Base-by-base conservation (phyloP, 2,797 vertebrate species). In the Hydrocynus forskahlii region DNA sequence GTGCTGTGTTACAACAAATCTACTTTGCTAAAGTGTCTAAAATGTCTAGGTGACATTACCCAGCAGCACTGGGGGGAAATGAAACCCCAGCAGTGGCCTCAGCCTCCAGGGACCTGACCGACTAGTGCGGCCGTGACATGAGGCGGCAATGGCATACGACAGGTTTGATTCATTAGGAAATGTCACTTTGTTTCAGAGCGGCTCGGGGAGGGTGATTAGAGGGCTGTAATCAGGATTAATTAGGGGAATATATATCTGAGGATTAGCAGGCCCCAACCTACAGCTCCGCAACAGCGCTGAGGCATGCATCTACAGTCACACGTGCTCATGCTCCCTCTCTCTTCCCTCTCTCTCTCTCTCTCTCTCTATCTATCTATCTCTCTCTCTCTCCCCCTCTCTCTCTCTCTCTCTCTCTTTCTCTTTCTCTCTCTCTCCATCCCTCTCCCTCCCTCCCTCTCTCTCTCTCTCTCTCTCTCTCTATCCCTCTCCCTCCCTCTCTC, bases 201-300 rank as follows among this genome's bases (percentile, higher is more conserved):
- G 89, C 84, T 90, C 91, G 83, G 90, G 89, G 79, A 91, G 89
- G 88, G 88, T 85, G 91, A 93, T 94, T 95, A 91, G 92, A 93
- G 94, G 85, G 87, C 91, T 88, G 90, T 94, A 92, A 94, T 93
- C 91, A 93, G 91, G 90, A 95, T 93, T 94, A 93, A 95, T 93
- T 93, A 93, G 90, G 88, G 83, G 90, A 93, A 93, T 93, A 93
- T 92, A 92, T 89, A 92, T 84, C 86, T 93, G 91, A 93, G 91
- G 91, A 93, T 93, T 92, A 94, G 89, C 90, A 92, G 92, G 75
- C 80, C 87, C 60, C 88, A 83, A 88, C 85, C 84, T 85, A 83
- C 80, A 78, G 80, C 81, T 71, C 25, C 43, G 38, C 70, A 70
- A 86, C 87, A 86, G 43, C 79, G 74, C 88, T 84, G 66, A 50